Conservation (phyloP, 2,888 invertebrate genomes). For the Drosophila subsilvestris region DNA sequence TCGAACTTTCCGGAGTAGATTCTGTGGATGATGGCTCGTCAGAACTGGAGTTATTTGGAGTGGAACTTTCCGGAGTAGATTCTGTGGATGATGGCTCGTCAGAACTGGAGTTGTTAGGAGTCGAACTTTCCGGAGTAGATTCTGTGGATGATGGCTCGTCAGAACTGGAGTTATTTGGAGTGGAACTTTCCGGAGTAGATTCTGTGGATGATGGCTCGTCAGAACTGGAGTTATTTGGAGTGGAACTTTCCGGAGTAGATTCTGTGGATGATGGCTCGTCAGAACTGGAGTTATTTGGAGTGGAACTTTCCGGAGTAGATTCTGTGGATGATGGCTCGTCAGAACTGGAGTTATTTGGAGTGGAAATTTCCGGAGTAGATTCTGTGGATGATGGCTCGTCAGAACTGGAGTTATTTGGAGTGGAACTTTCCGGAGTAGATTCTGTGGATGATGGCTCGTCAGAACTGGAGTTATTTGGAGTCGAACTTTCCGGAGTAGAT, state of each 20-base stretch:
- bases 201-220: not conserved
- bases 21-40: not conserved
- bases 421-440: not conserved
- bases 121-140: not conserved
- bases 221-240: not conserved
- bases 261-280: not conserved
- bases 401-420: not conserved
- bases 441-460: not conserved
- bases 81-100: constrained; percentile 1
- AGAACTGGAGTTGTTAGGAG: constrained; percentile 1
- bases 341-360: not conserved
- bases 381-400: not conserved
- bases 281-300: not conserved
- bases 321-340: not conserved
- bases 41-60: not conserved
- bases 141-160: not conserved
- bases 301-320: not conserved
- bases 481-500: not conserved
- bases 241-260: not conserved
- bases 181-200: not conserved
- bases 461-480: constrained; percentile 2
- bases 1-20: not conserved
- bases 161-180: not conserved
- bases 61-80: not conserved
- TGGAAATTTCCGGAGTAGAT: not conserved